A percentile compares a stretch with the other conserved stretches of the same genome.
phyloP scores from a whole-genome alignment of 2,113 vertebrate genomes.

The Jacana jacana region DNA sequence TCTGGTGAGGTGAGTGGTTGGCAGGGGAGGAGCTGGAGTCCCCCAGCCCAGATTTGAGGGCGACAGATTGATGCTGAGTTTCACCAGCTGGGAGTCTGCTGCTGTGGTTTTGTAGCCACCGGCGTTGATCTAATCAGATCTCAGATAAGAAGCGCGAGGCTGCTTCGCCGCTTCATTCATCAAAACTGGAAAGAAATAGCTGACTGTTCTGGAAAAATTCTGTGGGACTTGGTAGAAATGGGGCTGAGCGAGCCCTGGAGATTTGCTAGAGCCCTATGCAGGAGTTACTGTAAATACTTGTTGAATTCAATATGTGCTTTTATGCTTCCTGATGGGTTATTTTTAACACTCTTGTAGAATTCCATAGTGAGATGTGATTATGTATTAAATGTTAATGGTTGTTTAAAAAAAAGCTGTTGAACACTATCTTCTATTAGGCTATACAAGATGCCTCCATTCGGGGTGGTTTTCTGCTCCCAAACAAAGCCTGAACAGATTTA shows the following conservation, averaged over 20 bases:
- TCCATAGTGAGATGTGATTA: neutral
- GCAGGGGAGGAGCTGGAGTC: neutral
- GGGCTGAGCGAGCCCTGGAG: neutral
- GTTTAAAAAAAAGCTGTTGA: neutral
- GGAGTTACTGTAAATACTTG: conserved; percentile 60
- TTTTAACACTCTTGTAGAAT: conserved; percentile 52
- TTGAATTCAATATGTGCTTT: conserved; percentile 60
- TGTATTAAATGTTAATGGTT: conserved; percentile 38
- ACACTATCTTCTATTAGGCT: conserved; percentile 1
- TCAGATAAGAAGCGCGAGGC: neutral
- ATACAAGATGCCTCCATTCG: neutral
- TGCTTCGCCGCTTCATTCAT: neutral
- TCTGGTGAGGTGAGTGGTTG: neutral
- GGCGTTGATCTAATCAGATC: neutral
- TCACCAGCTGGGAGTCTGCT: neutral
- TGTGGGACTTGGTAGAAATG: neutral
- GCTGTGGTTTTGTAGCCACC: neutral
- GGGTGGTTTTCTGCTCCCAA: conserved; percentile 22
- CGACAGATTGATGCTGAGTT: neutral
- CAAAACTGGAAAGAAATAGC: neutral
- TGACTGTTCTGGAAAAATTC: conserved; percentile 10
- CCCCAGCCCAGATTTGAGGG: neutral
- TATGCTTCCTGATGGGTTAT: conserved; percentile 64
- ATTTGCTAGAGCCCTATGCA: conserved; percentile 38
- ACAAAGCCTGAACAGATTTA: conserved; percentile 29